Evolutionary conservation across 23 tunicate species (phyloP).

Genomic region (Trididemnum nubilum): DNA sequence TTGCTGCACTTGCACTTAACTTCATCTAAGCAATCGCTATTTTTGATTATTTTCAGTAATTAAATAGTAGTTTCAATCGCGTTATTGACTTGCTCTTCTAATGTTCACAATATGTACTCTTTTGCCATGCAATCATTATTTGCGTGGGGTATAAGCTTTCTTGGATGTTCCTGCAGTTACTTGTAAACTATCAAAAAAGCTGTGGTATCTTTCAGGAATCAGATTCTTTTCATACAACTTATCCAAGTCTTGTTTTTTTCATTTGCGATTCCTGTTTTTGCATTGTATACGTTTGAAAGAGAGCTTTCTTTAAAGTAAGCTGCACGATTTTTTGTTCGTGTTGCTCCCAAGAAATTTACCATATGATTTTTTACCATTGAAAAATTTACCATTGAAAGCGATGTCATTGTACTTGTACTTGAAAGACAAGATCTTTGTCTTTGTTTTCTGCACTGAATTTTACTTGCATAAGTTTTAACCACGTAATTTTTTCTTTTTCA

Average conservation of each 20-base stretch:
- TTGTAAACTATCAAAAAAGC: neutral
- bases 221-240: neutral
- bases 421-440: neutral
- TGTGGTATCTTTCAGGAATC: conserved; percentile 1
- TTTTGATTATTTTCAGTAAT: no score
- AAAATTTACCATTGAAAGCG: no score
- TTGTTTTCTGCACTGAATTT: neutral
- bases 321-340: neutral
- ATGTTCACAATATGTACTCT: neutral
- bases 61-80: neutral
- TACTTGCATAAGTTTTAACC: neutral
- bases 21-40: no score
- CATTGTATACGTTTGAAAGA: neutral
- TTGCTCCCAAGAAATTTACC: neutral
- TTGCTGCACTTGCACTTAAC: no score
- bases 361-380: neutral
- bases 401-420: neutral
- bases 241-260: neutral
- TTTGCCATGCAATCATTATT: neutral
- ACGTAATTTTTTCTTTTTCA: neutral
- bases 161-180: neutral
- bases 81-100: neutral
- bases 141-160: neutral
- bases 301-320: neutral
- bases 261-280: neutral